These are phyloP conservation scores for Leptinotarsa rubiginosa DNA, from an alignment of 2,888 invertebrate genomes.

Conservation along the genomic window DNA sequence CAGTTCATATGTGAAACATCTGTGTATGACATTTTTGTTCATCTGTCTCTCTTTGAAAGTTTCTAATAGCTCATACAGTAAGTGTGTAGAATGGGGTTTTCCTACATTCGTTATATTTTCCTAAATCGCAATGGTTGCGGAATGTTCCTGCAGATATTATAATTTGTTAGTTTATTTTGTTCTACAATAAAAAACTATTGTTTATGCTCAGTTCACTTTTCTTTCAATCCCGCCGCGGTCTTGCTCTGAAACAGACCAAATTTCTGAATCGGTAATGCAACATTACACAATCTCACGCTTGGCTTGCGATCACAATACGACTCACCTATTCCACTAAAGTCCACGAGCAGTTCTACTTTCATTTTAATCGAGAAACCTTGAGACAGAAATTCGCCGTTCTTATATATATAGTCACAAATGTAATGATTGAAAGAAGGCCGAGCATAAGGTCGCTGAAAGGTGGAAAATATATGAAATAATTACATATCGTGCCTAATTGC, in stretches of 20 bases:
- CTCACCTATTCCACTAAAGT: constrained; percentile 48
- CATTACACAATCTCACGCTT: constrained; percentile 37
- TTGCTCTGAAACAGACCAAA: constrained; percentile 13
- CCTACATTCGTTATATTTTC: no score
- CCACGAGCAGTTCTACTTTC: constrained; percentile 55
- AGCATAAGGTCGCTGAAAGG: constrained; percentile 56
- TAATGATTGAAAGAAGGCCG: constrained; percentile 54
- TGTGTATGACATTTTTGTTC: no score
- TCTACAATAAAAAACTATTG: no score
- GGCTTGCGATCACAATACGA: constrained; percentile 39
- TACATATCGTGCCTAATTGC: constrained; percentile 45
- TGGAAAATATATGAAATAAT: constrained; percentile 55
- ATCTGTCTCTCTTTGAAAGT: no score
- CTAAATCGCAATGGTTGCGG: no score
- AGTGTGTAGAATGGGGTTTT: no score
- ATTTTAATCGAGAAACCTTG: constrained; percentile 56
- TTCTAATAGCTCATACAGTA: no score
- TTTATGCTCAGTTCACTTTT: background rate
- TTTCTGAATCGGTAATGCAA: constrained; percentile 38
- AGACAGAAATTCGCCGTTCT: constrained; percentile 56
- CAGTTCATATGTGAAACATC: no score
- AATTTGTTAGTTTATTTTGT: no score
- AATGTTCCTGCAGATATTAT: no score
- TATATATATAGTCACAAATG: constrained; percentile 41
- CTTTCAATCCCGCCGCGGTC: background rate